Evolutionary conservation across 2,888 invertebrate species (phyloP), one percentile per base, ranked within the genome.

Genomic region (Acanthopleura granulata): DNA sequence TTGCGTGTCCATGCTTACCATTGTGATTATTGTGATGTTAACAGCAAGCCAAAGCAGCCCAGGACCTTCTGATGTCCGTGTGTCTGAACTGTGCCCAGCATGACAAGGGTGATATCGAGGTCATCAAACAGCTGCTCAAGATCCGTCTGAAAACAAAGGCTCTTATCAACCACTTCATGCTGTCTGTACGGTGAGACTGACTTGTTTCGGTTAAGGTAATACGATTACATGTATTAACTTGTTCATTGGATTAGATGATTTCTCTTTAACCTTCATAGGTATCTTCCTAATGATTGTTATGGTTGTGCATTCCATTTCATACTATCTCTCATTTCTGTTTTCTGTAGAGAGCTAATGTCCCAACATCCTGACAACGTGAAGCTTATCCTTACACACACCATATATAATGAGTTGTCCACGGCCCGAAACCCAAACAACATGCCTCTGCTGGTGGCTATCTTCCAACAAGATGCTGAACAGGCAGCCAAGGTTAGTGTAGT

Each of bases 361-460:
- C 93, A 95, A 73, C 95, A 96, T 87, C 94, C 95, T 0, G 95
- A 95, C 30, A 95, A 97, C 87, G 91, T 98, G 74, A 94, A 94
- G 77, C 94, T 95, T 50, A 93, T 97, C 78, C 92, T 98, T 82
- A 97, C 96, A 83, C 95, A 96, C 88, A 96, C 97, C 0, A 95
- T 98, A 76, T 97, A 96, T 92, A 98, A 98, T 91, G 98, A 98
- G 92, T 91, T 98, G 81, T 97, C 97, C 0, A 88, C 88, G 16
- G 95, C 95, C 87, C 93, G 98, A 77, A 97, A 97, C 91, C 96
- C 97, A 0, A 98, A 97, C 92, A 98, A 98, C 91, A 95, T 98
- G 94, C 94, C 96, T 16, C 95, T 98, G 90, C 92, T 98, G 22
- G 95, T 94, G 1, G 95, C 95, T 15, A 94, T 98, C 91, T 95